Percentiles rank a stretch among this genome's conserved stretches.
Evolutionary conservation across 2,888 invertebrate species (phyloP).

Genomic region (Rotaria magnacalcarata): DNA sequence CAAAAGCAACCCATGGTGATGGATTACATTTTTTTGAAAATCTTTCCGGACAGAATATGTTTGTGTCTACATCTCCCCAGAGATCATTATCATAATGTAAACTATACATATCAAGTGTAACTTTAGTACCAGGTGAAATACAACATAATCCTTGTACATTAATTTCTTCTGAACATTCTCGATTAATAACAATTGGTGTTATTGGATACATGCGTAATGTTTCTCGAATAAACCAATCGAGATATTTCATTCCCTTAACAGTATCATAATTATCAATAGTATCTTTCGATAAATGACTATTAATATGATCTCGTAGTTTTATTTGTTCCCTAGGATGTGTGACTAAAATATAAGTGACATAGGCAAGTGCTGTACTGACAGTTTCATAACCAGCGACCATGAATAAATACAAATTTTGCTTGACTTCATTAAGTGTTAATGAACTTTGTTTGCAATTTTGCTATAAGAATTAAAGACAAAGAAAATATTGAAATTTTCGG

Average conservation of each 20-base stretch:
- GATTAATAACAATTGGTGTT: conserved; percentile 38
- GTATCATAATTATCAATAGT: neutral
- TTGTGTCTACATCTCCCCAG: conserved; percentile 44
- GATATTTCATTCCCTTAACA: conserved; percentile 38
- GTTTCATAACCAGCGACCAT: conserved; percentile 46
- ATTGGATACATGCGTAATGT: conserved; percentile 45
- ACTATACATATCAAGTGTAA: conserved; percentile 42
- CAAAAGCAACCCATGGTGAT: conserved; percentile 47
- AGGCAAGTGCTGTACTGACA: conserved; percentile 41
- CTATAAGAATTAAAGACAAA: neutral
- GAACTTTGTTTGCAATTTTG: neutral
- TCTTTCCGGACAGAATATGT: conserved; percentile 42
- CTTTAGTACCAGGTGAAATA: conserved; percentile 37
- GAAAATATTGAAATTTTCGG: neutral
- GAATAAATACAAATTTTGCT: conserved; percentile 38
- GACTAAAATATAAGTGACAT: conserved; percentile 37
- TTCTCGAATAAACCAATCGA: conserved; percentile 43
- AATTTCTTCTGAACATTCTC: conserved; percentile 41
- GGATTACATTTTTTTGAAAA: conserved; percentile 42
- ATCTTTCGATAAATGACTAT: neutral
- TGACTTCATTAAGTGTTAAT: conserved; percentile 41
- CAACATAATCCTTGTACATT: conserved; percentile 18
- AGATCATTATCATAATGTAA: conserved; percentile 41
- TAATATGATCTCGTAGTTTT: conserved; percentile 39
- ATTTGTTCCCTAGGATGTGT: conserved; percentile 39